Percentiles rank a stretch among this genome's conserved stretches.
Evolutionary conservation across 2,888 invertebrate species (phyloP).

Genomic region (Sipha maydis): DNA sequence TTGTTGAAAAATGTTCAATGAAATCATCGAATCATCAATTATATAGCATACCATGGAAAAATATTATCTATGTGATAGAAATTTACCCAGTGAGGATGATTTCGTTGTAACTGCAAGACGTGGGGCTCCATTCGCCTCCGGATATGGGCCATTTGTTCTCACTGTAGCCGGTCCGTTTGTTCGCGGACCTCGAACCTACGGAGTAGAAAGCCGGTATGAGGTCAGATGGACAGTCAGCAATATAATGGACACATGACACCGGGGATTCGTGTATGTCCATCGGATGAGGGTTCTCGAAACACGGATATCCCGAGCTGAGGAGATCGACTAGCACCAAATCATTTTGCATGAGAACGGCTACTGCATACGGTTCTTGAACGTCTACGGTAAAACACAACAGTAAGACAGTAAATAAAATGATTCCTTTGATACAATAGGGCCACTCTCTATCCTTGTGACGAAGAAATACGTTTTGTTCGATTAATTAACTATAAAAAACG

Average conservation of each 20-base stretch:
- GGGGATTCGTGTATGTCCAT: slow-evolving; percentile 99
- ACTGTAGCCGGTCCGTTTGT: slow-evolving; percentile 84
- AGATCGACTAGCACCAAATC: slow-evolving; percentile 98
- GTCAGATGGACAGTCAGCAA: slow-evolving; percentile 98
- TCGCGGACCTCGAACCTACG: slow-evolving; percentile 77
- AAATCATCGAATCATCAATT: too few species aligned
- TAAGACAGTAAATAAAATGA: not conserved
- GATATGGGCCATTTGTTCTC: slow-evolving; percentile 96
- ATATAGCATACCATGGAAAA: too few species aligned
- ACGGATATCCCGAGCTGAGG: slow-evolving; percentile 93
- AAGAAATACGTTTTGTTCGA: too few species aligned
- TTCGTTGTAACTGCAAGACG: slow-evolving; percentile 97
- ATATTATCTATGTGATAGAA: too few species aligned
- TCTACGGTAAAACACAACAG: slow-evolving; percentile 72
- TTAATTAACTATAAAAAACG: too few species aligned
- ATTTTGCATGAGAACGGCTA: slow-evolving; percentile 96
- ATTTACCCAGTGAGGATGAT: slow-evolving; percentile 95
- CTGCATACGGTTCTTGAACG: slow-evolving; percentile 96
- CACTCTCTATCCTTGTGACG: too few species aligned
- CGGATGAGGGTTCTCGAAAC: slow-evolving; percentile 99
- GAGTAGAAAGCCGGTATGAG: slow-evolving; percentile 98
- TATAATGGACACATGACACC: slow-evolving; percentile 95
- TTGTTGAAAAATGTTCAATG: too few species aligned
- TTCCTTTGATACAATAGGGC: not conserved
- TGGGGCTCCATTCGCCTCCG: slow-evolving; percentile 96